Evolutionary conservation across 2,888 invertebrate genomes (phyloP), one percentile per base, ranked within the genome.

Genomic region (Agapostemon virescens): DNA sequence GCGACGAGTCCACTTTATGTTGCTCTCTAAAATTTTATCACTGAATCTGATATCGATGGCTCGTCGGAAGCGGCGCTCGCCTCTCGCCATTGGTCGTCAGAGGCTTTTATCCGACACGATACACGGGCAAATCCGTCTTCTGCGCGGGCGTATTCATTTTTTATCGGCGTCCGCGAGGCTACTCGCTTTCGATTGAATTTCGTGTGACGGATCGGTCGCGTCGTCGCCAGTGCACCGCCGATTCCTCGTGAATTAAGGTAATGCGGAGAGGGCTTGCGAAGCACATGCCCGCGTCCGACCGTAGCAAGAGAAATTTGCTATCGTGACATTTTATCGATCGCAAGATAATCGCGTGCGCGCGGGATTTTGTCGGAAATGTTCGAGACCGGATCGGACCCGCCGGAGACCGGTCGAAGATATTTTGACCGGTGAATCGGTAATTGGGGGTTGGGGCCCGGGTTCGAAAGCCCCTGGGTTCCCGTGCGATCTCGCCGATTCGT

Each of bases 301-400:
- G 69, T 75, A 77, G 75, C 81, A 33, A 78, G 89, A 88, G 89
- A 88, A 88, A 88, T 89, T 86, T 84, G 88, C 84, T 84, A 84
- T 76, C 87, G 84, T 87, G 88, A 89, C 87, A 88, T 89, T 91
- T 90, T 90, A 91, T 92, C 91, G 92, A 92, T 92, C 91, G 91
- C 90, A 88, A 90, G 91, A 92, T 92, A 91, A 91, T 91, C 90
- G 87, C 89, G 88, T 84, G 82, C 85, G 84, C 78, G 77, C 55
- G 66, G 67, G 79, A 82, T 68, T 79, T 77, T 36, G 68, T 49
- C 74, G 30, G 61, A 52, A 63, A 36, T n/a, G n/a, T 55, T 11
- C 7, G 38, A 15, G 52, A 52, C 23, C 52, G 13, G 66, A 45
- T 11, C 36, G 26, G 33, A 71, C 38, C 69, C 33, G 61, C 33